Conservation (phyloP, 2,113 vertebrate genomes). For the Setophaga petechia region DNA sequence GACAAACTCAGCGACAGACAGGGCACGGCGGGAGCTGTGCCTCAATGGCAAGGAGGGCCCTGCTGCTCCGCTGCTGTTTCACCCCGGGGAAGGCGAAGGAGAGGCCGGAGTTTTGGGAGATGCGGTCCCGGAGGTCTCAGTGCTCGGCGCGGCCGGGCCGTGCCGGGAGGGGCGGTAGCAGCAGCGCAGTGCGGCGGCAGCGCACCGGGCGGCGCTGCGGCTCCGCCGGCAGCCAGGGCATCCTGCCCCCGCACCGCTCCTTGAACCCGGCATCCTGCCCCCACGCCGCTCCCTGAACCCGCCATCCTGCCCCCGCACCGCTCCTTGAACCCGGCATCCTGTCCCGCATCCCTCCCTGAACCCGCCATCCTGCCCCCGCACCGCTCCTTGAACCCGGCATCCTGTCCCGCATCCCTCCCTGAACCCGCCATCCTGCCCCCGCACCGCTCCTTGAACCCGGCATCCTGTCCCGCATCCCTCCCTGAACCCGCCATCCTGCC, state of each 20-base stretch:
- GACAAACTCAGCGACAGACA: neutral
- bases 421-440: neutral
- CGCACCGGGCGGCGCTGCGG: conserved; percentile 34
- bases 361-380: rapidly evolving
- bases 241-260: rapidly evolving
- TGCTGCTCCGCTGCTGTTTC: neutral
- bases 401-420: rapidly evolving
- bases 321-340: neutral
- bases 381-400: rapidly evolving
- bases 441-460: too few species aligned
- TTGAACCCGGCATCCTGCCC: too few species aligned
- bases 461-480: rapidly evolving
- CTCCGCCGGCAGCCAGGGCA: neutral
- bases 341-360: too few species aligned
- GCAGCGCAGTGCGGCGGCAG: neutral
- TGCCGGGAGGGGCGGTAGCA: neutral
- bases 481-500: neutral
- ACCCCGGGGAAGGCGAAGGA: too few species aligned
- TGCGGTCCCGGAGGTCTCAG: rapidly evolving
- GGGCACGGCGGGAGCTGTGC: neutral
- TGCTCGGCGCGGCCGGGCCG: neutral
- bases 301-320: rapidly evolving
- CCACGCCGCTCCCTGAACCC: neutral
- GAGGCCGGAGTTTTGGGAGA: rapidly evolving
- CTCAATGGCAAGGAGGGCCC: rapidly evolving